phyloP scores from a whole-genome alignment of 2,797 vertebrate species.

The Danio tinwini region DNA sequence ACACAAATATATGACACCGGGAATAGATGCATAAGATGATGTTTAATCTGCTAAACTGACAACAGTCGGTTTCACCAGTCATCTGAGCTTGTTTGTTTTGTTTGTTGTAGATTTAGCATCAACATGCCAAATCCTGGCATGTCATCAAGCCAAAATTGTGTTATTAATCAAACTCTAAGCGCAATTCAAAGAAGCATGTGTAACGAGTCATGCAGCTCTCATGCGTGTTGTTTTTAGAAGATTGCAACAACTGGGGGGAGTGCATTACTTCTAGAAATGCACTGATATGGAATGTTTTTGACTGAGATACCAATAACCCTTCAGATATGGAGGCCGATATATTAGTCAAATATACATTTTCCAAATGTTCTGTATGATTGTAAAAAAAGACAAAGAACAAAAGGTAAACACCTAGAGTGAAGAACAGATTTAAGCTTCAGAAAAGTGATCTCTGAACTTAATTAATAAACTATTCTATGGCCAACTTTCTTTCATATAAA shows the following conservation, averaged over 20 bases:
- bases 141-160: not conserved
- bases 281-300: no score
- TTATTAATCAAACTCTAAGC: not conserved
- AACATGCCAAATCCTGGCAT: not conserved
- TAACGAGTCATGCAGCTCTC: not conserved
- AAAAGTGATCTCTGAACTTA: no score
- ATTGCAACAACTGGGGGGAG: not conserved
- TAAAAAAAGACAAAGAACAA: no score
- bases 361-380: no score
- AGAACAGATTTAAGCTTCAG: no score
- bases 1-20: not conserved
- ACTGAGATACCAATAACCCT: no score
- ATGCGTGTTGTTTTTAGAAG: not conserved
- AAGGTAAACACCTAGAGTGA: no score
- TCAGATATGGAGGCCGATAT: no score
- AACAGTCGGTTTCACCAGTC: constrained; percentile 5
- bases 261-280: not conserved
- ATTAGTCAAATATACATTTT: no score
- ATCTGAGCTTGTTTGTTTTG: not conserved
- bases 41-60: constrained; percentile 2
- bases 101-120: not conserved
- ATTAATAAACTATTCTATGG: no score
- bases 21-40: constrained; percentile 6
- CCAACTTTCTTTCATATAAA: no score
- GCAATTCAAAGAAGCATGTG: not conserved